Base-by-base conservation (phyloP, 2,797 vertebrate genomes). In the Enteromius trimaculatus region DNA sequence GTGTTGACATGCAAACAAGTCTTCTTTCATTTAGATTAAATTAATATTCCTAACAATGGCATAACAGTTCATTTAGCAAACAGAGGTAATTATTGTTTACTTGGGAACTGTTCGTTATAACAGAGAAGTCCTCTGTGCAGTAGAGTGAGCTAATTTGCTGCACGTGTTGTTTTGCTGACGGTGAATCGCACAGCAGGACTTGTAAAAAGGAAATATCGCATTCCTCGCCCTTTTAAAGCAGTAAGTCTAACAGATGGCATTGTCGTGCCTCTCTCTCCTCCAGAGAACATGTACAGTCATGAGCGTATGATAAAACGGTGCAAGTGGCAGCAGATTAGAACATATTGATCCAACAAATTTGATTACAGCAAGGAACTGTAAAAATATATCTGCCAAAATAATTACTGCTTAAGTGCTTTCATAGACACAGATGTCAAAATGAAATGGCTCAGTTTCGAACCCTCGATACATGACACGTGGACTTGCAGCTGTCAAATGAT, bases 171-270 rank as follows among this genome's bases (percentile, higher is more conserved):
- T 68, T 79, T 83, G 60, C 69, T 76, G 51, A 79, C 6, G 31
- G 47, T 39, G 68, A 69, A 74, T 39, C 17, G 1, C 55, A 65
- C 53, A 69, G 51, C 69, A 82, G 62, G 74, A 69, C 47, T 66
- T 11, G 39, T 76, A 64, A 64, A 77, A n/a, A 47, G 65, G 19
- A 58, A 47, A 80, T 66, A 47, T 82, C 3, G 23, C 10, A 47
- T 19, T 83, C 66, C 10, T 84, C n/a, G 1, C 49, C 66, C 49
- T 42, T 60, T 81, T 72, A 64, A 68, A 79, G 42, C 60, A 70
- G 66, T 31, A 42, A 81, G 17, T 84, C 47, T 82, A 77, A 70
- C 86, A 77, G 86, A 87, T 83, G 81, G 82, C 62, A 51, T 65
- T 60, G n/a, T 23, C 19, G 19, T 31, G 47, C 51, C 31, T 87